Conservation (phyloP, 2,888 invertebrate species). For the Ophonus ardosiacus region DNA sequence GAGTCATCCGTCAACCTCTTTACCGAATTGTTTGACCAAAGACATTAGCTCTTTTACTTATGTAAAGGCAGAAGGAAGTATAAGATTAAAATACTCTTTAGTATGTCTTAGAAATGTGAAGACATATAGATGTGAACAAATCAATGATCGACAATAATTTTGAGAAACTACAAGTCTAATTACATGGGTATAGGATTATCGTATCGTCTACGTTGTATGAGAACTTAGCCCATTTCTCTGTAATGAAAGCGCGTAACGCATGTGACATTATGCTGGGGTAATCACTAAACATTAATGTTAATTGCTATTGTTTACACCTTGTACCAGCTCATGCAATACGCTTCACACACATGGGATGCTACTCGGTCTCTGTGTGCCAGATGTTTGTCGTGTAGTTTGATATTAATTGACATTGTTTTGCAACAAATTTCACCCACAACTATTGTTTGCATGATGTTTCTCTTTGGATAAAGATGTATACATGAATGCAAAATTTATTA, state of each 20-base stretch:
- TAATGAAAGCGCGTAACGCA: conserved; percentile 14
- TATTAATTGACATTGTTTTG: conserved; percentile 44
- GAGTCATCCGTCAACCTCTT: no score
- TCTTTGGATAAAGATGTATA: neutral
- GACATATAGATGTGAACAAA: no score
- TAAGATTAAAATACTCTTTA: no score
- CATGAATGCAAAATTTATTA: neutral
- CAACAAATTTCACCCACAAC: conserved; percentile 8
- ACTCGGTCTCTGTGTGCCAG: conserved; percentile 17
- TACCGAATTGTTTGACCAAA: no score
- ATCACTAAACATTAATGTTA: conserved; percentile 63
- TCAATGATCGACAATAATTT: no score
- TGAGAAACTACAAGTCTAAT: no score
- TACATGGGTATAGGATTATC: no score
- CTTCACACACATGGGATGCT: conserved; percentile 16
- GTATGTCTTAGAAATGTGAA: no score
- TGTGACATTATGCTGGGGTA: conserved; percentile 44
- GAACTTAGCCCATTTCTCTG: no score
- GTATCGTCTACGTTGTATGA: no score
- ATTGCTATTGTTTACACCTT: conserved; percentile 63
- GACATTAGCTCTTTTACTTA: no score
- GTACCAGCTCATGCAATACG: conserved; percentile 3
- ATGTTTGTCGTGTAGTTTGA: conserved; percentile 26
- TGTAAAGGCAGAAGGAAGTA: no score
- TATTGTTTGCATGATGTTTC: neutral